Conservation (phyloP, 2,113 vertebrate genomes). For the Pogona vitticeps region DNA sequence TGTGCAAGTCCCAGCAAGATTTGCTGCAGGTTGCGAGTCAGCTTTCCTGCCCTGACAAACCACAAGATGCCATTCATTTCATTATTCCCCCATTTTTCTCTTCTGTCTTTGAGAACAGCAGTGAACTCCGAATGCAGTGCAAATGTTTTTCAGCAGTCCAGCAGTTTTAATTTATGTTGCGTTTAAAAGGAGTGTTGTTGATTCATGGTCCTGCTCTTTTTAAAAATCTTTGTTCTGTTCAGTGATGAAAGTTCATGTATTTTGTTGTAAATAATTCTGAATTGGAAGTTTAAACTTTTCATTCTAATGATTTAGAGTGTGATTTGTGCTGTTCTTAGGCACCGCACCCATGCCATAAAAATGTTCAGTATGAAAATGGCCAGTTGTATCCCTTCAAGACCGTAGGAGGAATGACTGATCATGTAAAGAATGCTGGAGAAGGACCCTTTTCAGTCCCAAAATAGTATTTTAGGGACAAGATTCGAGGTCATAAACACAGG, state of each 20-base stretch:
- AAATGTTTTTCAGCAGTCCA: too few species aligned
- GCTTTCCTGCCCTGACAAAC: neutral
- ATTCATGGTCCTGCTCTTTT: neutral
- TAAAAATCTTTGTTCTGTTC: neutral
- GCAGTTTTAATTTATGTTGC: neutral
- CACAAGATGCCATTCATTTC: neutral
- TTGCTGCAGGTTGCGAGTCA: neutral
- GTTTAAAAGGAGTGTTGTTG: neutral
- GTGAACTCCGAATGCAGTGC: neutral
- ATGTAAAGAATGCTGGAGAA: too few species aligned
- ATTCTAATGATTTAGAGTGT: too few species aligned
- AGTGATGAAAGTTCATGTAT: neutral
- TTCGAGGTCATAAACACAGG: too few species aligned
- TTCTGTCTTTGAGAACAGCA: neutral
- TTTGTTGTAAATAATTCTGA: neutral
- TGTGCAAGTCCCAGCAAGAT: conserved; percentile 4
- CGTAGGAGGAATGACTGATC: too few species aligned
- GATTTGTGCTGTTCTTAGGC: too few species aligned
- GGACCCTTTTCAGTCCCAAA: too few species aligned
- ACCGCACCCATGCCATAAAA: too few species aligned
- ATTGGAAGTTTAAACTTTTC: too few species aligned
- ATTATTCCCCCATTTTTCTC: neutral
- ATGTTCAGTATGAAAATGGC: too few species aligned
- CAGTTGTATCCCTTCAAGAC: too few species aligned
- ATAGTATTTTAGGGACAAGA: too few species aligned